Evolutionary conservation across 2,113 vertebrate species (phyloP).

Genomic region (Eira barbara): DNA sequence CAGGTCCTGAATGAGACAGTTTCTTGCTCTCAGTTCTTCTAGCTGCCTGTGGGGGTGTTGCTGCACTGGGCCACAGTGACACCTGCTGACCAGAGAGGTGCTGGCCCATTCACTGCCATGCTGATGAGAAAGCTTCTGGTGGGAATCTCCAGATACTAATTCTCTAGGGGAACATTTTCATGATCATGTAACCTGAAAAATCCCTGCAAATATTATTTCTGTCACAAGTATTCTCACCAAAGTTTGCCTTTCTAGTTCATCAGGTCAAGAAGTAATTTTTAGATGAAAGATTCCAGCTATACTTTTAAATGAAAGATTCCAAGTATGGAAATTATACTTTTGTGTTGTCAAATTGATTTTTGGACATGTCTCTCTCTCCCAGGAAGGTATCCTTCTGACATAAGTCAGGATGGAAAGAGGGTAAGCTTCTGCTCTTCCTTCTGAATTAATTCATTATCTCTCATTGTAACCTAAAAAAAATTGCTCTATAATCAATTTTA

Average conservation of each 20-base stretch:
- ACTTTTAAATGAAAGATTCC: no score
- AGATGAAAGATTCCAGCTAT: background rate
- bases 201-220: background rate
- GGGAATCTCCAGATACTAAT: background rate
- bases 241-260: background rate
- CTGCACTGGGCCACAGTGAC: background rate
- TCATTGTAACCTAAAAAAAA: background rate
- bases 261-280: background rate
- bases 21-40: background rate
- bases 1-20: background rate
- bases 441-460: background rate
- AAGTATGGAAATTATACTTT: no score
- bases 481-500: background rate
- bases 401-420: background rate
- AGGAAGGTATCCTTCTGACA: background rate
- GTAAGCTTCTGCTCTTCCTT: background rate
- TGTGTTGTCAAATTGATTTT: background rate
- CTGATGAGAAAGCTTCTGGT: background rate
- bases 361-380: background rate
- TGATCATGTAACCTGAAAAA: background rate
- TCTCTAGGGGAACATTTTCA: accelerated
- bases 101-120: background rate
- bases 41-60: background rate
- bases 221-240: background rate
- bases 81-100: background rate